Evolutionary conservation across 2,888 invertebrate genomes (phyloP), one percentile per base, ranked within the genome.

Genomic region (Sycophila texana): DNA sequence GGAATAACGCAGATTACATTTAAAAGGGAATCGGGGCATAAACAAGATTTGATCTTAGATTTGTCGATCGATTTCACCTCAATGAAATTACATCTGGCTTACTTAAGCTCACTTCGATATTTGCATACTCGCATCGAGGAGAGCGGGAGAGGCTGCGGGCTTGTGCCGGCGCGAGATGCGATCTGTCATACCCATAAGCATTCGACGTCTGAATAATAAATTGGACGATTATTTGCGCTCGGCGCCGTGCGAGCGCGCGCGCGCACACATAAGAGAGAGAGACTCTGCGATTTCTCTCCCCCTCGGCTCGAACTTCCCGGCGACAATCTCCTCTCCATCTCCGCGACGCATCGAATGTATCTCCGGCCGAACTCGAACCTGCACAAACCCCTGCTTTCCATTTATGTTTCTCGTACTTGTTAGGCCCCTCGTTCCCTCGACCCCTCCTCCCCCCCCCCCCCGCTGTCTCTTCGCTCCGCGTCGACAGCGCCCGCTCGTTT

Each of bases 201-300:
- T 57, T 68, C 71, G 58, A 65, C 53, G 26, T 71, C 55, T 47
- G 79, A 79, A 76, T 74, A 70, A 60, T 74, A 74, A 80, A 77
- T 57, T 39, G 47, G 55, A 49, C 7, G 72, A 67, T 61, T 66
- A 63, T 53, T 70, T 30, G 74, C 14, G 73, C 47, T 18, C 66
- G 66, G 39, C 39, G 39, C 39, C 39, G 39, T 39, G 39, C 39
- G 39, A 39, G 39, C 57, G 58, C n/a, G 39, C 66, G 39, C 30
- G 47, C 18, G 26, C 20, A 16, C n/a, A 5, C 14, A 16, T 13
- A 16, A 61, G 3, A 61, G 13, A 26, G 16, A 30, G n/a, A 12
- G 7, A 4, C 20, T 22, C 20, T 49, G 4, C 65, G 67, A 20
- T 73, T 57, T 66, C 74, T 75, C 55, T 67, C 26, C 16, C 16